Evolutionary conservation across 2,888 invertebrate genomes (phyloP).

Genomic region (Chrysolina haemoptera): DNA sequence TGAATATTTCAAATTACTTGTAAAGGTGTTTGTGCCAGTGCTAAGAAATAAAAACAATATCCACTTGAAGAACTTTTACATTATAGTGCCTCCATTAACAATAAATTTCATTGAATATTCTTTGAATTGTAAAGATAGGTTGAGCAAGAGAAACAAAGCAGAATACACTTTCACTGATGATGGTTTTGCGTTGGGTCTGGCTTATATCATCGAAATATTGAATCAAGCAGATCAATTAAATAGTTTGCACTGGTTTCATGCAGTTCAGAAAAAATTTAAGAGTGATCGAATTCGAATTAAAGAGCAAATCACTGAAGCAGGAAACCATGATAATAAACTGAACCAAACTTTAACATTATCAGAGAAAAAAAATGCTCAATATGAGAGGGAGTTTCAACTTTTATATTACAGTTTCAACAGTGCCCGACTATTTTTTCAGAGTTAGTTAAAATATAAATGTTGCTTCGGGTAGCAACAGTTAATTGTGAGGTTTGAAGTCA

Average conservation of each 20-base stretch:
- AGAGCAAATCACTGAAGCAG: conserved; percentile 71
- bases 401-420: conserved; percentile 93
- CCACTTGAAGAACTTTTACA: conserved; percentile 92
- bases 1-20: conserved; percentile 86
- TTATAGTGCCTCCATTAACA: conserved; percentile 93
- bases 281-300: conserved; percentile 75
- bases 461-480: no score
- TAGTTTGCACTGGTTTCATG: conserved; percentile 95
- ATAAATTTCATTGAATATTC: conserved; percentile 96
- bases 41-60: conserved; percentile 89
- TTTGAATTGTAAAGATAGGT: conserved; percentile 91
- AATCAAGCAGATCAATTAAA: conserved; percentile 90
- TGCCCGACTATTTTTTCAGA: conserved; percentile 91
- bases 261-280: conserved; percentile 82
- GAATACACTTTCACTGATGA: conserved; percentile 97
- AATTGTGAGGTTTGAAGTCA: no score
- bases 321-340: conserved; percentile 86
- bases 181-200: conserved; percentile 95
- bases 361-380: conserved; percentile 85
- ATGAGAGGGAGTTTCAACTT: conserved; percentile 88
- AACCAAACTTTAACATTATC: conserved; percentile 93
- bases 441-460: conserved; percentile 33
- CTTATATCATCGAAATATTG: conserved; percentile 92
- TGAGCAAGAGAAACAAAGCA: conserved; percentile 90
- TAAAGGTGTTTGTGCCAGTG: conserved; percentile 93